Evolutionary conservation across 2,888 invertebrate species (phyloP).

Genomic region (Blastobasis adustella): DNA sequence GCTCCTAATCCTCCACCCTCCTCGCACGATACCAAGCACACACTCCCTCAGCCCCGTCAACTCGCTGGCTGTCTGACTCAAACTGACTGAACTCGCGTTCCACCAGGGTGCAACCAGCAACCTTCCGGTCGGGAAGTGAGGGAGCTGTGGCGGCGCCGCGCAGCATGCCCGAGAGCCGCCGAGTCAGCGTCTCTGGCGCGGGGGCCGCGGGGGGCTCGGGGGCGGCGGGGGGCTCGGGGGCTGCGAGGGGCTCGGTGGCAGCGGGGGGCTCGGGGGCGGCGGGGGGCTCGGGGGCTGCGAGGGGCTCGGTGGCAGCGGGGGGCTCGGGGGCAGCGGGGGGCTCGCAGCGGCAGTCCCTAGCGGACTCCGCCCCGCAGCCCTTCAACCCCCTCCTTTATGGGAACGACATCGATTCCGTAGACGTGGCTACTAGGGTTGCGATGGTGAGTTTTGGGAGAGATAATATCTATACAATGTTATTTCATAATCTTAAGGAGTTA

Average conservation of each 20-base stretch:
- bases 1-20: no score
- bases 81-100: background rate
- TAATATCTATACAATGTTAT: no score
- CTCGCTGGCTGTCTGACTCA: background rate
- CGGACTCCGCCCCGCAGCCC: conserved; percentile 64
- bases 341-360: conserved; percentile 59
- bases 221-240: conserved; percentile 24
- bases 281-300: conserved; percentile 59
- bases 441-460: conserved; percentile 78
- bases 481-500: no score
- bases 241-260: no score
- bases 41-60: no score
- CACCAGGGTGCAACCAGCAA: conserved; percentile 48
- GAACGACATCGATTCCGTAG: conserved; percentile 97
- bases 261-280: conserved; percentile 47
- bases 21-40: no score
- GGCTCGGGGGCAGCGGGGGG: conserved; percentile 41
- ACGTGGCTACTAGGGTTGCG: conserved; percentile 97
- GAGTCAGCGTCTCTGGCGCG: conserved; percentile 45
- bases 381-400: conserved; percentile 94
- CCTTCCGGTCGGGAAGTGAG: conserved; percentile 24
- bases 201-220: conserved; percentile 22
- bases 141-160: conserved; percentile 30
- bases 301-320: conserved; percentile 45
- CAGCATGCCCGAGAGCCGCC: conserved; percentile 60